Evolutionary conservation across 2,888 invertebrate genomes (phyloP).

Genomic region (Bombyx huttoni): DNA sequence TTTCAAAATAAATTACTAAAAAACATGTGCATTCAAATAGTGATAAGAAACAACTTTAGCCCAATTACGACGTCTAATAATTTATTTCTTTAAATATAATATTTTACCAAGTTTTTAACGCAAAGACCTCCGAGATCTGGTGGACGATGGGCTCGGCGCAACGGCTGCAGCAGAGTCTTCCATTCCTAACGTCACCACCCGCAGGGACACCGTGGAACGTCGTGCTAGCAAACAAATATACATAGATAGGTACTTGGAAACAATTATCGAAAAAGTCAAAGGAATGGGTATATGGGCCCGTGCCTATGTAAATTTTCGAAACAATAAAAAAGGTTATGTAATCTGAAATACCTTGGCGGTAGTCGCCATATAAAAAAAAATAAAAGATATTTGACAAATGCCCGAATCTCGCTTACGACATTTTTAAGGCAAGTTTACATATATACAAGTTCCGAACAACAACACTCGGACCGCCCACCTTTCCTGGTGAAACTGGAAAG

Average conservation of each 20-base stretch:
- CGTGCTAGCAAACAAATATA: conserved; percentile 23
- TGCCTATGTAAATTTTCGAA: no score
- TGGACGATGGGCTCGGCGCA: conserved; percentile 5
- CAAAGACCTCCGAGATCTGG: conserved; percentile 17
- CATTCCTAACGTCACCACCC: conserved; percentile 48
- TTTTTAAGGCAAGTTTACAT: no score
- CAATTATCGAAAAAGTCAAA: no score
- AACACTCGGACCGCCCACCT: no score
- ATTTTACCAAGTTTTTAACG: neutral
- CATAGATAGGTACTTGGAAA: neutral
- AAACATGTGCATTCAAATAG: neutral
- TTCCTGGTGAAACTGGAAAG: no score
- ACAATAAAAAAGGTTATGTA: no score
- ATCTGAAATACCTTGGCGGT: no score
- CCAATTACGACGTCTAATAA: neutral
- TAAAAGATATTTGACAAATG: no score
- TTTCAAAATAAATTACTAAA: neutral
- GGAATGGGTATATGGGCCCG: no score
- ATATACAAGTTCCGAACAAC: no score
- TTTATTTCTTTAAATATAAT: neutral
- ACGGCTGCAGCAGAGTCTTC: conserved; percentile 19
- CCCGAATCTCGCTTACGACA: no score
- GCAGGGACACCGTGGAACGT: conserved; percentile 50
- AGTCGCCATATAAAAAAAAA: no score
- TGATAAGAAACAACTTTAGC: neutral